These are phyloP conservation scores for Luffia ferchaultella DNA, from an alignment of 2,888 invertebrate genomes.

Conservation along the genomic window DNA sequence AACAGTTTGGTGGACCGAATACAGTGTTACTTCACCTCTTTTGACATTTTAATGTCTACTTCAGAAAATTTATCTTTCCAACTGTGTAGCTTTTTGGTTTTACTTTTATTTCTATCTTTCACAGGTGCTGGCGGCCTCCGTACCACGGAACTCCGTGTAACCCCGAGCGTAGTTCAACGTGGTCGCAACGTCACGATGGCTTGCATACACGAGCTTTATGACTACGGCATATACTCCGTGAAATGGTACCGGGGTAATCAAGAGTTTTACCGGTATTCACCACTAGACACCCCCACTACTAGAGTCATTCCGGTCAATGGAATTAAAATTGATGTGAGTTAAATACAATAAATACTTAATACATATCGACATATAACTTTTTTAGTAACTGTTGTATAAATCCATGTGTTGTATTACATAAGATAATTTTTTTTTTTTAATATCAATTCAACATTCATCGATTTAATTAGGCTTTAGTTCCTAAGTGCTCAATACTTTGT, in stretches of 20 bases:
- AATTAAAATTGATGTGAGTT: conserved; percentile 84
- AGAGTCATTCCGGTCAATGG: conserved; percentile 78
- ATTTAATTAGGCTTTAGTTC: no score
- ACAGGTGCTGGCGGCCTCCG: conserved; percentile 72
- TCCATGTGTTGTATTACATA: no score
- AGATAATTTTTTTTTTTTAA: no score
- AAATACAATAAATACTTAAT: conserved; percentile 3
- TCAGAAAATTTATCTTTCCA: no score
- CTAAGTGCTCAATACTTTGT: no score
- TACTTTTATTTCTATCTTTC: conserved; percentile 23
- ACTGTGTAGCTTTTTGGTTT: no score
- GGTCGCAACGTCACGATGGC: conserved; percentile 74
- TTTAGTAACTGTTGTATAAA: no score
- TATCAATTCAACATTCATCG: no score
- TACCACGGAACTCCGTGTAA: conserved; percentile 75
- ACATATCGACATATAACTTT: not conserved
- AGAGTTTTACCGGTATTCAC: conserved; percentile 87
- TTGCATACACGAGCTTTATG: conserved; percentile 80
- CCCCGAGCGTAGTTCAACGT: conserved; percentile 75
- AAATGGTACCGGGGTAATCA: conserved; percentile 86
- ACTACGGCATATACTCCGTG: conserved; percentile 79
- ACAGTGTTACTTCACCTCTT: no score
- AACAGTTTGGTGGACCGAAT: no score
- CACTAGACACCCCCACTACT: conserved; percentile 74
- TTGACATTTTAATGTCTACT: not conserved